Percentiles rank a stretch among this genome's conserved stretches.
Conservation (phyloP, 1,140 invertebrate genomes). For the Chelonus insularis region DNA sequence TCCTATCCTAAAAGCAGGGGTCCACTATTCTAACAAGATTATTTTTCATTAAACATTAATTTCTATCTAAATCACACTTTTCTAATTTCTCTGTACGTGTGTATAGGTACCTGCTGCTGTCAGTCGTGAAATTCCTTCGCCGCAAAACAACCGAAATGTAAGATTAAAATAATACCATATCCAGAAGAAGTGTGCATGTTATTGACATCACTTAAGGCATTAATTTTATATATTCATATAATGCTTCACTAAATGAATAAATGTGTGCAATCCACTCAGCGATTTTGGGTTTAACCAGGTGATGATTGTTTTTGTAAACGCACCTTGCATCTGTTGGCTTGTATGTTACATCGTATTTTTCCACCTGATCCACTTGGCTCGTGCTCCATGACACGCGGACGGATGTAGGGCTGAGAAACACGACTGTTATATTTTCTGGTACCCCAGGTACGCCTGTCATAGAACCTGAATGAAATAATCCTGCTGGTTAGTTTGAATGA, state of each 20-base stretch:
- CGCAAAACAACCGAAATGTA: slow-evolving; percentile 50
- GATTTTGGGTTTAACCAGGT: not conserved
- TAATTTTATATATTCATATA: no score
- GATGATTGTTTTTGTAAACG: slow-evolving; percentile 38
- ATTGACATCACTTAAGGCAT: no score
- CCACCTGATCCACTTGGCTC: slow-evolving; percentile 69
- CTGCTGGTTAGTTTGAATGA: slow-evolving; percentile 8
- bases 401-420: slow-evolving; percentile 79
- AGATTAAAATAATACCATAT: no score
- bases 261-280: not conserved
- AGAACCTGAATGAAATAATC: slow-evolving; percentile 69
- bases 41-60: no score
- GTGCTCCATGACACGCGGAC: slow-evolving; percentile 83
- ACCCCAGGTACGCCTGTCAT: slow-evolving; percentile 72
- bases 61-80: no score
- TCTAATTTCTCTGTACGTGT: not conserved
- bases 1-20: not conserved
- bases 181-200: no score
- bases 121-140: slow-evolving; percentile 44
- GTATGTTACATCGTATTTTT: slow-evolving; percentile 85
- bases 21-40: not conserved
- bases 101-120: slow-evolving; percentile 43
- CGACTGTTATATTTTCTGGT: slow-evolving; percentile 83
- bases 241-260: no score
- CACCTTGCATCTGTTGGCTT: slow-evolving; percentile 81